These are phyloP conservation scores for Hapalemur alaotrensis DNA, from an alignment of 2,797 vertebrate species.

Conservation along the genomic window DNA sequence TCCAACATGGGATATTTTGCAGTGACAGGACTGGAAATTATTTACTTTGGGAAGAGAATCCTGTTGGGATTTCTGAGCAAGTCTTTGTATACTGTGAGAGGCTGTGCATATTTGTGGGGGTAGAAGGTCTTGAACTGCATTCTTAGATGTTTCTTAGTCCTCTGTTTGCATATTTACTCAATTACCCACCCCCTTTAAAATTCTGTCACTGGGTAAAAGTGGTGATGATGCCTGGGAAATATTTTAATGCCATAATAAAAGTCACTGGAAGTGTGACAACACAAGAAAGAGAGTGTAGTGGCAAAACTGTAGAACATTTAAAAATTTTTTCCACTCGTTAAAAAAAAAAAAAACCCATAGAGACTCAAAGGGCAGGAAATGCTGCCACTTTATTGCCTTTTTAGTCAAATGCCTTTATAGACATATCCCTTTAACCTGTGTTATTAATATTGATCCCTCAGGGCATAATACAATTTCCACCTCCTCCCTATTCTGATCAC, in stretches of 20 bases:
- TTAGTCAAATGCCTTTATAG: conserved; percentile 54
- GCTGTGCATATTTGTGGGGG: neutral
- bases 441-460: conserved; percentile 46
- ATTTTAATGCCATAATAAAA: conserved; percentile 68
- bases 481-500: neutral
- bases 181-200: neutral
- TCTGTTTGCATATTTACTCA: neutral
- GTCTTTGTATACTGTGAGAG: neutral
- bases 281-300: conserved; percentile 25
- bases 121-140: neutral
- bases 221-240: conserved; percentile 48
- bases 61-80: neutral
- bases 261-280: conserved; percentile 22
- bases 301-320: conserved; percentile 40
- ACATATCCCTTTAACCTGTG: conserved; percentile 33
- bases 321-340: conserved; percentile 48
- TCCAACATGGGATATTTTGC: neutral
- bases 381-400: conserved; percentile 53
- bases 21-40: conserved; percentile 42
- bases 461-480: neutral
- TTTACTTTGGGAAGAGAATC: conserved; percentile 37
- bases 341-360: conserved; percentile 30
- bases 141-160: conserved; percentile 10
- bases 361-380: conserved; percentile 54
- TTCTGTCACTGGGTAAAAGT: conserved; percentile 35